phyloP scores from a whole-genome alignment of 2,113 vertebrate genomes.

The Ailurus styani region DNA sequence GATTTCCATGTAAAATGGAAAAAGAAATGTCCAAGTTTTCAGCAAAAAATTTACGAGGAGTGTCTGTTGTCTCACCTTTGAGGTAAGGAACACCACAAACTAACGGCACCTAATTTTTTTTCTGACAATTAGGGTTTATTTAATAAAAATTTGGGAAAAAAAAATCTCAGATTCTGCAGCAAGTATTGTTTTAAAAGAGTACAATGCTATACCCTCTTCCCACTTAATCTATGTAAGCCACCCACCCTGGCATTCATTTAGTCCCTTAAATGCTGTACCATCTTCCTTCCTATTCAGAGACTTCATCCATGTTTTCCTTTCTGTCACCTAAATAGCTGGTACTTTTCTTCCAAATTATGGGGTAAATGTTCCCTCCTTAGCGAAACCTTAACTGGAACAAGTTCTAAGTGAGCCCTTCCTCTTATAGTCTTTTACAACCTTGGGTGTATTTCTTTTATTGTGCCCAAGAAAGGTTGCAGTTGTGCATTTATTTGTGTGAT shows the following conservation, averaged over 20 bases:
- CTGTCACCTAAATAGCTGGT: neutral
- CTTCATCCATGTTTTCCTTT: neutral
- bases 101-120: neutral
- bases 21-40: neutral
- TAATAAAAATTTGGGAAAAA: too few relatives aligned
- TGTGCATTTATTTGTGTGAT: neutral
- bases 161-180: neutral
- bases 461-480: neutral
- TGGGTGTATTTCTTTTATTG: conserved; percentile 9
- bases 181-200: neutral
- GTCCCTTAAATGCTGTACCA: neutral
- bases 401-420: neutral
- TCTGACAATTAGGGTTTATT: neutral
- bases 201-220: neutral
- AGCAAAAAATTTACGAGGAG: neutral
- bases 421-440: neutral
- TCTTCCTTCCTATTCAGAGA: neutral
- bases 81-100: neutral
- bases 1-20: neutral
- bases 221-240: neutral
- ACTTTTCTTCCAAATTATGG: neutral
- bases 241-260: neutral
- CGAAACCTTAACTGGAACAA: neutral
- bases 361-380: neutral
- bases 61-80: neutral